These are phyloP conservation scores for Schizopygopsis pylzovi DNA, from an alignment of 2,797 vertebrate species.

Conservation along the genomic window DNA sequence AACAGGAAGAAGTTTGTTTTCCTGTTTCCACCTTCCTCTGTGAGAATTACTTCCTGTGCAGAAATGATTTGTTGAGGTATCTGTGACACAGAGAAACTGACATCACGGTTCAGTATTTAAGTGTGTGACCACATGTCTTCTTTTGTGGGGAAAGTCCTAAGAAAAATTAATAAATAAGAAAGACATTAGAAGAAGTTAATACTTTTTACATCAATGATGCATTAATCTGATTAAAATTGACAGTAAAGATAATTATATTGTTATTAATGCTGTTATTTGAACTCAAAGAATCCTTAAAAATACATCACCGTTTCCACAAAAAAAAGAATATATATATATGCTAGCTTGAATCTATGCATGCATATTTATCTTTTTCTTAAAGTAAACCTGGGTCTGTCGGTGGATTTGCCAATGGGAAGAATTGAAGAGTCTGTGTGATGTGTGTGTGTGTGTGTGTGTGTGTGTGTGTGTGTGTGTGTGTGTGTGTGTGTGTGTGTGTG, in stretches of 20 bases:
- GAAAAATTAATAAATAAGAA: not conserved
- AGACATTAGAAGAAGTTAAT: not conserved
- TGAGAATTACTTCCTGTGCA: slow-evolving; percentile 54
- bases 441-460: not conserved
- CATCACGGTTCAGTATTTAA: not conserved
- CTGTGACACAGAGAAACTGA: slow-evolving; percentile 8
- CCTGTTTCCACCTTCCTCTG: slow-evolving; percentile 52
- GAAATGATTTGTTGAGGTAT: not conserved
- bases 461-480: slow-evolving; percentile 23
- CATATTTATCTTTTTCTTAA: slow-evolving; percentile 18
- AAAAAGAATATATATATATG: not conserved
- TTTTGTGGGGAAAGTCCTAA: not conserved
- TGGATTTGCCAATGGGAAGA: slow-evolving; percentile 15
- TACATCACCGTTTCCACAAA: not conserved
- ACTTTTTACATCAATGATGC: not conserved
- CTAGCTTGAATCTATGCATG: not conserved
- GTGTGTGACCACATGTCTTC: not conserved
- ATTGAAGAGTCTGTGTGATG: not conserved
- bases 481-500: slow-evolving; percentile 39
- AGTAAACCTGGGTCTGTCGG: not conserved
- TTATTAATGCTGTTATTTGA: not conserved
- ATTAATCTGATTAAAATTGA: not conserved
- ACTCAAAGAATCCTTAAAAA: not conserved
- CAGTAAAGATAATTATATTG: not conserved
- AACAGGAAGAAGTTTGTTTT: slow-evolving; percentile 50